These are phyloP conservation scores for Terrapene triunguis DNA, from an alignment of 2,113 vertebrate genomes.

Conservation along the genomic window DNA sequence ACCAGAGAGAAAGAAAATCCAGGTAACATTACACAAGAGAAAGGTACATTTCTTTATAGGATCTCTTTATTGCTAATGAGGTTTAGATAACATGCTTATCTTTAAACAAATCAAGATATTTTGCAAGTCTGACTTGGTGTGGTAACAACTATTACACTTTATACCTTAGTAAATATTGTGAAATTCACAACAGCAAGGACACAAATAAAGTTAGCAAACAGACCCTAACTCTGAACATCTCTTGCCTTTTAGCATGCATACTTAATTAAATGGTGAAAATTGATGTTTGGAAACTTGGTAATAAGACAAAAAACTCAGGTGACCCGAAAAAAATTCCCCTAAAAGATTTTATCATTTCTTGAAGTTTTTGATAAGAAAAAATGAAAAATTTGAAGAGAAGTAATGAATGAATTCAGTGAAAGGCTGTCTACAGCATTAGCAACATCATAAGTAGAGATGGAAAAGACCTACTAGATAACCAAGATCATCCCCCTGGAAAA, in stretches of 20 bases:
- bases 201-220: constrained; percentile 56
- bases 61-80: constrained; percentile 63
- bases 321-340: constrained; percentile 13
- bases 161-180: constrained; percentile 66
- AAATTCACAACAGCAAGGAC: constrained; percentile 20
- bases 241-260: constrained; percentile 34
- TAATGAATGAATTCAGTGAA: constrained; percentile 60
- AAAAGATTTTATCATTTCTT: constrained; percentile 30
- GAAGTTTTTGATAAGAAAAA: constrained; percentile 37
- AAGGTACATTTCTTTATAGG: constrained; percentile 75
- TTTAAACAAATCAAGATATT: constrained; percentile 51
- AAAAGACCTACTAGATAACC: constrained; percentile 46
- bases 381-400: constrained; percentile 51
- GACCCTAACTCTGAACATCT: constrained; percentile 34
- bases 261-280: constrained; percentile 46
- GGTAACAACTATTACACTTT: constrained; percentile 67
- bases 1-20: constrained; percentile 63
- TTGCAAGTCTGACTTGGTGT: constrained; percentile 71
- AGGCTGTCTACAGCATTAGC: constrained; percentile 46
- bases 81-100: constrained; percentile 70
- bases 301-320: constrained; percentile 42
- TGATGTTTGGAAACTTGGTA: constrained; percentile 26
- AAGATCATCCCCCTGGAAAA: constrained; percentile 56
- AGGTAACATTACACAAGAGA: constrained; percentile 69
- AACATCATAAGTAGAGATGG: constrained; percentile 58